Evolutionary conservation across 2,888 invertebrate species (phyloP), one percentile per base, ranked within the genome.

Genomic region (Proisotoma minuta): DNA sequence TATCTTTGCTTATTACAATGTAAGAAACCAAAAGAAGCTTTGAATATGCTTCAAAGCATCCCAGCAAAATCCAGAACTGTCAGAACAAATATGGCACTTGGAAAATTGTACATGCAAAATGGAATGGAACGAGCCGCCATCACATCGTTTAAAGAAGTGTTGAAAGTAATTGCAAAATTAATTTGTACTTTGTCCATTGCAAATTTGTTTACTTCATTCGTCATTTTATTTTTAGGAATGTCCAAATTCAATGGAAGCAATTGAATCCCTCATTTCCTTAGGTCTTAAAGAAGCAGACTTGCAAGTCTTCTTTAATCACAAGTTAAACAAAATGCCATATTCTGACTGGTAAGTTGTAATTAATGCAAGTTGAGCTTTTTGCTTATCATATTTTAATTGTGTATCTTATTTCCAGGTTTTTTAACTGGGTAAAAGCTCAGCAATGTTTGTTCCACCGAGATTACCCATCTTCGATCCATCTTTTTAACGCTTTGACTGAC

Each of bases 71-170:
- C 84, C 58, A 80, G 89, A 60, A 85, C 84, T 23, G 81, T 87
- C 0, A 86, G 87, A 76, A 83, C 89, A 2, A 88, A 90, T 75
- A 84, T 89, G 83, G 84, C 89, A 12, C 77, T 91, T 57, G 90
- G 86, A 3, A 85, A 85, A 76, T 80, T 90, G 70, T 87, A 87
- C 72, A 84, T 84, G 72, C 83, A 85, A 66, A 82, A 82, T 60
- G 87, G 87, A 12, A 84, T 84, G 79, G 87, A 87, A 72, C 78
- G 86, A 56, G 85, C 86, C 18, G 89, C 89, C 0, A 84, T 87
- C 54, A 82, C 85, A 1, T 85, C 86, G 28, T 91, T 86, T 76
- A 89, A 88, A 76, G 90, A 90, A 79, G 88, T 90, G 10, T 76
- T 91, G 52, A 82, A 85, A 69, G 85, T 85, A 75, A 76, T 77